Conservation (phyloP, 2,113 vertebrate genomes). For the Ardeotis arabs region DNA sequence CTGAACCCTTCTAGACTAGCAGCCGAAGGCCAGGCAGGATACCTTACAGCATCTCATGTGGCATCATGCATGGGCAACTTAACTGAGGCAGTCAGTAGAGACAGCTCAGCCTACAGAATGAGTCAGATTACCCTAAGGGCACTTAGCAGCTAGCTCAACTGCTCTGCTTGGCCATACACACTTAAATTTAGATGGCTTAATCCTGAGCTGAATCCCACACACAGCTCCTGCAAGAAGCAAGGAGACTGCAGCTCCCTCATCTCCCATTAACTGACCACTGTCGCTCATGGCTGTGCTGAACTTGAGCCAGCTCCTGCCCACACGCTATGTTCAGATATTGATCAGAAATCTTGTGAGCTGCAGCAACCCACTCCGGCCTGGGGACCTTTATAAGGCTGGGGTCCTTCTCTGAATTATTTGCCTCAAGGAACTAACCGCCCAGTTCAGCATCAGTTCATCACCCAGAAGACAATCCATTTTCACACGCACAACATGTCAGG, state of each 20-base stretch:
- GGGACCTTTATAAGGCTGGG: neutral
- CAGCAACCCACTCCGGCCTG: neutral
- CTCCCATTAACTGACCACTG: neutral
- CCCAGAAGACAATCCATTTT: neutral
- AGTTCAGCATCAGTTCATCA: neutral
- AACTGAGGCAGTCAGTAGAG: neutral
- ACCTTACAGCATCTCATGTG: neutral
- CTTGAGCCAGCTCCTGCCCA: neutral
- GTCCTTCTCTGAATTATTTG: neutral
- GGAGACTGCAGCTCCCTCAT: neutral
- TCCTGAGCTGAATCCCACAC: neutral
- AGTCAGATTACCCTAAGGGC: neutral
- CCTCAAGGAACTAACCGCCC: neutral
- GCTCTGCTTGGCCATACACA: neutral
- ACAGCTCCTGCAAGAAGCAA: neutral
- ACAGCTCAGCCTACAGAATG: neutral
- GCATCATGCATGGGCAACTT: neutral
- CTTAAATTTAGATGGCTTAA: neutral
- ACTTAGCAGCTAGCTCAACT: neutral
- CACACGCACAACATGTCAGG: neutral
- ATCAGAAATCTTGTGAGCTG: neutral
- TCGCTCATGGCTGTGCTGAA: neutral
- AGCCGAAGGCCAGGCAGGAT: neutral
- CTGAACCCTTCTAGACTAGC: neutral
- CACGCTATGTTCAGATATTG: neutral